A percentile compares a stretch with the other conserved stretches of the same genome.
These are phyloP conservation scores for Lasioglossum baleicum DNA, from an alignment of 1,140 invertebrate species.

Conservation along the genomic window DNA sequence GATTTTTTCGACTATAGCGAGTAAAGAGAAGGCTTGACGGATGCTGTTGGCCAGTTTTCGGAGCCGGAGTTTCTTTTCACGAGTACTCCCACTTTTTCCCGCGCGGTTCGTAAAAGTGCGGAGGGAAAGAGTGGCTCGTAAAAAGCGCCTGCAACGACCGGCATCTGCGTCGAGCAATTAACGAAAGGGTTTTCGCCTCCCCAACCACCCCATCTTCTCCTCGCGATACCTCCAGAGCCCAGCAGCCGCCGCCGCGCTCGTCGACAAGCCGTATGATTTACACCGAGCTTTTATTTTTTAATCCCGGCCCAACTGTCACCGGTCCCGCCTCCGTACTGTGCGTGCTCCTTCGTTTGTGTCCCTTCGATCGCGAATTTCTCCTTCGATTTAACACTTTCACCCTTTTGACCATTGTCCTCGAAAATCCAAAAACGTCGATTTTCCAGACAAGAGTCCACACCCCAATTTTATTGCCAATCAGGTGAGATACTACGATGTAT, in stretches of 20 bases:
- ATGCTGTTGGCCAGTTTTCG: too few species aligned
- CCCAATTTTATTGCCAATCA: too few species aligned
- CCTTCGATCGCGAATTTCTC: background rate
- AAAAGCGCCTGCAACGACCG: constrained; percentile 71
- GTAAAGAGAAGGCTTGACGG: too few species aligned
- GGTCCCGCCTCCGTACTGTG: constrained; percentile 55
- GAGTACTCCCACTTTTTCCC: constrained; percentile 15
- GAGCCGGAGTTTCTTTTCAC: constrained; percentile 4
- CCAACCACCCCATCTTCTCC: constrained; percentile 34
- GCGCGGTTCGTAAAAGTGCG: constrained; percentile 26
- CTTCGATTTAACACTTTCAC: background rate
- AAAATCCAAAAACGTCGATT: too few species aligned
- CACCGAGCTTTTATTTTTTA: constrained; percentile 71
- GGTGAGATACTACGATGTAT: too few species aligned
- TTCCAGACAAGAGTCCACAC: too few species aligned
- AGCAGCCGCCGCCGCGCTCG: constrained; percentile 56
- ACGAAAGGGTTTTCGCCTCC: constrained; percentile 77
- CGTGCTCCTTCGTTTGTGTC: background rate
- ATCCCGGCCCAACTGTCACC: constrained; percentile 70
- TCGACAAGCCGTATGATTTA: constrained; percentile 76
- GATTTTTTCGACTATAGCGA: too few species aligned
- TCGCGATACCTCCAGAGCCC: constrained; percentile 43
- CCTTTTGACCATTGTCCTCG: background rate
- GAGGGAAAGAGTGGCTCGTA: constrained; percentile 56
- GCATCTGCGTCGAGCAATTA: constrained; percentile 79